These are phyloP conservation scores for Rutpela maculata DNA, from an alignment of 2,888 invertebrate species.

Conservation along the genomic window DNA sequence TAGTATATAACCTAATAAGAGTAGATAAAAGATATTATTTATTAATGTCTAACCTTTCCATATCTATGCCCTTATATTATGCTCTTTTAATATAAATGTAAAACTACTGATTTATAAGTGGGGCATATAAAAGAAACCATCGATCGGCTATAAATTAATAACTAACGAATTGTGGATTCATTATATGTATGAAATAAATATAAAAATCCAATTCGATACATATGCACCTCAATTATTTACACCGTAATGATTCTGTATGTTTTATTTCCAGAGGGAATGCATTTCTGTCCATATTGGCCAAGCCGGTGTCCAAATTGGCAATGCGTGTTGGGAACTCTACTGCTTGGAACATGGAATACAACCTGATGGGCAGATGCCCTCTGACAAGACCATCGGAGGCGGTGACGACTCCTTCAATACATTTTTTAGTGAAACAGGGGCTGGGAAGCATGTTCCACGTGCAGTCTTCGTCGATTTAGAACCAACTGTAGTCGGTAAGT, in stretches of 20 bases:
- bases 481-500: conserved; percentile 89
- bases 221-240: neutral
- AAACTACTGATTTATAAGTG: no score
- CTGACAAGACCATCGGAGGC: conserved; percentile 60
- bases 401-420: conserved; percentile 73
- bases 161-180: no score
- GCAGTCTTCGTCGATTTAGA: conserved; percentile 91
- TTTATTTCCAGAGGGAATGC: conserved; percentile 83
- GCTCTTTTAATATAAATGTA: no score
- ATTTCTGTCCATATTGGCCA: conserved; percentile 92
- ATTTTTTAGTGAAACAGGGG: conserved; percentile 78
- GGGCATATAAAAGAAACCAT: no score
- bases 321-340: conserved; percentile 91
- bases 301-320: conserved; percentile 91
- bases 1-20: no score
- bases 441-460: conserved; percentile 88
- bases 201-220: neutral
- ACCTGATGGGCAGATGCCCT: conserved; percentile 78
- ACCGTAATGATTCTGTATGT: neutral
- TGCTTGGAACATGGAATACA: conserved; percentile 88
- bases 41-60: no score
- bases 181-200: no score
- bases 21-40: no score
- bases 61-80: no score
- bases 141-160: no score